A percentile compares a stretch with the other conserved stretches of the same genome.
Conservation (phyloP, 2,888 invertebrate species). For the Pristionchus arcanus region DNA sequence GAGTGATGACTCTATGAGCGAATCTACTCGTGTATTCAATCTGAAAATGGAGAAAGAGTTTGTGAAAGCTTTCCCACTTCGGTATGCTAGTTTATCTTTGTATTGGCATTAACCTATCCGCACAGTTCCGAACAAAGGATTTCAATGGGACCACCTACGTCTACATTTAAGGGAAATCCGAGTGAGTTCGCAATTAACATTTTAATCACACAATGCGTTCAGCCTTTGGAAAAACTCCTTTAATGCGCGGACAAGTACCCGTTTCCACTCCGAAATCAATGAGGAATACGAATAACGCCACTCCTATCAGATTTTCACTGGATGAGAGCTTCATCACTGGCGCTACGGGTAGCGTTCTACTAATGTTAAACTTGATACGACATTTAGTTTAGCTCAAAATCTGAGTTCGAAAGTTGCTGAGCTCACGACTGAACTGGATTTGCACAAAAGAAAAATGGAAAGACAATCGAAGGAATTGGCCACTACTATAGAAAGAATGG, state of each 20-base stretch:
- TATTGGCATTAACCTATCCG: neutral
- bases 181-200: neutral
- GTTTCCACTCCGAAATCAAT: slow-evolving; percentile 1
- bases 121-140: neutral
- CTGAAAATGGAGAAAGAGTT: slow-evolving; percentile 43
- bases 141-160: slow-evolving; percentile 30
- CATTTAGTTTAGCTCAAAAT: slow-evolving; percentile 15
- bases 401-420: slow-evolving; percentile 39
- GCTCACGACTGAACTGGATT: slow-evolving; percentile 26
- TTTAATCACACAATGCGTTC: neutral
- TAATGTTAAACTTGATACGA: neutral
- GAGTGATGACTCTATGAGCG: slow-evolving; percentile 20
- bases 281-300: neutral
- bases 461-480: slow-evolving; percentile 33
- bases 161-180: neutral
- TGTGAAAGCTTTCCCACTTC: slow-evolving; percentile 40
- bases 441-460: slow-evolving; percentile 31
- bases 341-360: neutral
- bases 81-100: neutral
- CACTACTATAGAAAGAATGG: neutral
- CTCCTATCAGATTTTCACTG: slow-evolving; percentile 28
- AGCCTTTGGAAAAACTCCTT: slow-evolving; percentile 32
- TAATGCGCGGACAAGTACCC: neutral
- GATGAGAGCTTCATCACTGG: slow-evolving; percentile 41
- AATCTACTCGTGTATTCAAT: slow-evolving; percentile 38